Percentiles rank a stretch among this genome's conserved stretches.
Conservation (phyloP, 2,113 vertebrate genomes). For the Crotalus helleri region DNA sequence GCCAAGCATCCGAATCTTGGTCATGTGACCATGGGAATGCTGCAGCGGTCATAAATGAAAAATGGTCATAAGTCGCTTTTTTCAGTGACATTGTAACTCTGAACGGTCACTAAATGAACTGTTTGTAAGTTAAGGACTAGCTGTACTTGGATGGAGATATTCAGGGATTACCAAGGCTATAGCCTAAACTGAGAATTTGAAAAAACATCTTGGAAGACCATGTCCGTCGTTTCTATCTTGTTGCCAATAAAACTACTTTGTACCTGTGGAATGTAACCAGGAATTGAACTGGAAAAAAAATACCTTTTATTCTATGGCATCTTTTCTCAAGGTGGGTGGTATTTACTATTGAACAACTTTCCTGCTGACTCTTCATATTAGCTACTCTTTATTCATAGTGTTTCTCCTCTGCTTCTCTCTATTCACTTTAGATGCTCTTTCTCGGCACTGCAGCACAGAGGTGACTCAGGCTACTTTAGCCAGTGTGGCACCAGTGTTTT, state of each 20-base stretch:
- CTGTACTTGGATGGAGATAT: not conserved
- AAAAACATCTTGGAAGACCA: not conserved
- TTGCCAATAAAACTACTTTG: not conserved
- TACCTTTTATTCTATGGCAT: not conserved
- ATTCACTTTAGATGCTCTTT: slow-evolving; percentile 57
- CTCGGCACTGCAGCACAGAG: slow-evolving; percentile 70
- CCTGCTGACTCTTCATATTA: not conserved
- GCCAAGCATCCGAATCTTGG: no score
- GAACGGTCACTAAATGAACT: no score
- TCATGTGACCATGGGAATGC: no score
- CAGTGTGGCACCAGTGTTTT: slow-evolving; percentile 83
- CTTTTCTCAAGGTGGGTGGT: not conserved
- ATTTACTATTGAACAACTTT: not conserved
- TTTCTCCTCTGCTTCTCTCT: not conserved
- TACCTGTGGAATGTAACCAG: not conserved
- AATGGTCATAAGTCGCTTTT: no score
- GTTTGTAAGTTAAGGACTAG: no score
- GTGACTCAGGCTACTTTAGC: slow-evolving; percentile 77
- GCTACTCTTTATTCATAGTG: not conserved
- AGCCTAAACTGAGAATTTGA: not conserved
- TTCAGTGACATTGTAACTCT: no score
- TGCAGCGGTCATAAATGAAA: no score
- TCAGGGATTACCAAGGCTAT: not conserved
- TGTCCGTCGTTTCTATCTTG: not conserved
- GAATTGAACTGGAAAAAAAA: not conserved